Base-by-base conservation (phyloP, 2,888 invertebrate genomes). In the Alcis repandata region DNA sequence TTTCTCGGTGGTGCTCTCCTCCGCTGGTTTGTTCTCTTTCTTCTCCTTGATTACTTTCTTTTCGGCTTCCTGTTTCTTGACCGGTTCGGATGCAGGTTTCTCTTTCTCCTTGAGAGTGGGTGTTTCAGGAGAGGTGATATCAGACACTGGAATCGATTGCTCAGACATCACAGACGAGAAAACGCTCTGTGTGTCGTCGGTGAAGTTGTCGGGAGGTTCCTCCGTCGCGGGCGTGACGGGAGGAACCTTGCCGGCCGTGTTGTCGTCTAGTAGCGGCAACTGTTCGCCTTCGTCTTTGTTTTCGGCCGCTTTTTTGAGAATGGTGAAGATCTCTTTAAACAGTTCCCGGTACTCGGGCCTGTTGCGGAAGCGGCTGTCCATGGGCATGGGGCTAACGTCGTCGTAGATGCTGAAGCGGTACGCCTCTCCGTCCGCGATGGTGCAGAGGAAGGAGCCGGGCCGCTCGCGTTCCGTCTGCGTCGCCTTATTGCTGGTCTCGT, bases 341-440 rank as follows among this genome's bases (percentile, higher is more conserved):
- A 97, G 85, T 77, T 96, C 96, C 3, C 96, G 94, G 83, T 97
- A 97, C 80, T 97, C 97, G 0, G 97, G 97, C 32, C 96, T 95
- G 83, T 97, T 97, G 17, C 96, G 95, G 94, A 97, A 97, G 59
- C 97, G 95, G 72, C 96, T 96, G 79, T 97, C 97, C 83, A 97
- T 95, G 0, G 97, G 96, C 83, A 97, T 95, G 0, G 97, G 96
- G 79, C 95, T 96, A 74, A 82, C 96, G 81, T 96, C 96, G 79
- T 96, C 96, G 82, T 97, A 97, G 82, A 97, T 97, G 85, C 97
- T 97, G 83, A 97, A 96, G 74, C 96, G 96, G 84, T 97, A 97
- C 83, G 97, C 97, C 75, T 97, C 97, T 11, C 97, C 97, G 81
- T 97, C 97, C 57, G 96, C 97, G 68, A 97, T 97, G 0, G 97